Evolutionary conservation across 2,797 vertebrate species (phyloP), one percentile per base, ranked within the genome.

Genomic region (Intellagama lesueurii): DNA sequence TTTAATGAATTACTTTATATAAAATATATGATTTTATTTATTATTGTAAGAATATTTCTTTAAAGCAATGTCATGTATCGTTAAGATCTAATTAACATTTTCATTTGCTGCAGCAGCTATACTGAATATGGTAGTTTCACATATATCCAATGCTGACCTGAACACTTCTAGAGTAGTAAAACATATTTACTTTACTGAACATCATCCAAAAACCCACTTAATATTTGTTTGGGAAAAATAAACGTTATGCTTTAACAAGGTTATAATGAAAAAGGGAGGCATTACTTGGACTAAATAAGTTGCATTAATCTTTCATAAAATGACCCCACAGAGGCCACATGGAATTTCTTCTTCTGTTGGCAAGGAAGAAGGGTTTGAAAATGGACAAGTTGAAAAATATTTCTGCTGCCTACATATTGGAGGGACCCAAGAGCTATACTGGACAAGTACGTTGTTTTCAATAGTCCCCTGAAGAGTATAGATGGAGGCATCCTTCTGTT

Each of bases 1-100:
- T 90, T 91, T 88, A 90, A 93, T 92, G 75, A 90, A 87, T 90
- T 92, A 95, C 92, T 79, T 92, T 91, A 92, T 69, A 89, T 85
- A 92, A 89, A 88, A 73, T 88, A 64, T 93, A 90, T 95, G 90
- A 92, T 91, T 91, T 83, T 86, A 2, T 5, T 93, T 94, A 94
- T 19, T 92, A 83, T 75, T 91, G 83, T 94, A 47, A 52, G 7
- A 90, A 91, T 93, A 28, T 93, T 94, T 93, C 88, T 94, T 89
- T 35, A 78, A 79, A 72, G 79, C 64, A 94, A 69, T 93, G 90
- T 87, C 84, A 90, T 72, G 89, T 64, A 64, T 64, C 83, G 86
- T 91, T 85, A 90, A 60, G 86, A 90, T 94, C 89, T 80, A 87
- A 22, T 70, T 81, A 64, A 30, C 11, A 87, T 87, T 11, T 30